Evolutionary conservation across 2,888 invertebrate species (phyloP).

Genomic region (Augochlorella aurata): DNA sequence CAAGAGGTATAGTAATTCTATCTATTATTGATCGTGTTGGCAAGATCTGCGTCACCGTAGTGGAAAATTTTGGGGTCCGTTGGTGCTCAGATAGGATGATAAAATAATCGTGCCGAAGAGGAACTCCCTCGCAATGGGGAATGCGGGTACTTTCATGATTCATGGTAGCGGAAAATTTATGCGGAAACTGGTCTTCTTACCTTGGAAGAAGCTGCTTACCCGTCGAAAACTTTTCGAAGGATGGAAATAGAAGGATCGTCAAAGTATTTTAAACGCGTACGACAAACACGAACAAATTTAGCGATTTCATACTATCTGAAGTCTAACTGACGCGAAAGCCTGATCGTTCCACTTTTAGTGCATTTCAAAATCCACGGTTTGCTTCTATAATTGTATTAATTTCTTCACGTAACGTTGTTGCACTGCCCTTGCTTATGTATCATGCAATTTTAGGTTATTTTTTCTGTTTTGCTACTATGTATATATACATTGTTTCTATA

Average conservation of each 20-base stretch:
- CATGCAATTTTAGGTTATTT: no score
- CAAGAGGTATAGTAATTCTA: conserved; percentile 1
- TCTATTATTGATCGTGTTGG: not conserved
- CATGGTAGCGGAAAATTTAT: not conserved
- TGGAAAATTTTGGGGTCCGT: conserved; percentile 40
- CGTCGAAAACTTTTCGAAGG: not conserved
- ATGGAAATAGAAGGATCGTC: not conserved
- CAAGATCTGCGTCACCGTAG: conserved; percentile 7
- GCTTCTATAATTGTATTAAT: no score
- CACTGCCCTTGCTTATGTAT: no score
- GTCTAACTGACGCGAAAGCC: no score
- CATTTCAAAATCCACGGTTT: no score
- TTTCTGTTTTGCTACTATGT: no score
- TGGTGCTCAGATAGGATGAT: conserved; percentile 12
- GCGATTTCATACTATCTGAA: not conserved
- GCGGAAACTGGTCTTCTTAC: not conserved
- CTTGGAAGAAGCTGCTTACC: not conserved
- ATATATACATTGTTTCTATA: no score
- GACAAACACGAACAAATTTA: not conserved
- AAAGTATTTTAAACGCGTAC: not conserved
- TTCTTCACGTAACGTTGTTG: no score
- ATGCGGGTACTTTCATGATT: conserved; percentile 6
- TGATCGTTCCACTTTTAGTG: no score
- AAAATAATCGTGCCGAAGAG: conserved; percentile 1
- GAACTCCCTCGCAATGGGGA: not conserved